Evolutionary conservation across 2,888 invertebrate species (phyloP), one percentile per base, ranked within the genome.

Genomic region (Heliconius aoede): DNA sequence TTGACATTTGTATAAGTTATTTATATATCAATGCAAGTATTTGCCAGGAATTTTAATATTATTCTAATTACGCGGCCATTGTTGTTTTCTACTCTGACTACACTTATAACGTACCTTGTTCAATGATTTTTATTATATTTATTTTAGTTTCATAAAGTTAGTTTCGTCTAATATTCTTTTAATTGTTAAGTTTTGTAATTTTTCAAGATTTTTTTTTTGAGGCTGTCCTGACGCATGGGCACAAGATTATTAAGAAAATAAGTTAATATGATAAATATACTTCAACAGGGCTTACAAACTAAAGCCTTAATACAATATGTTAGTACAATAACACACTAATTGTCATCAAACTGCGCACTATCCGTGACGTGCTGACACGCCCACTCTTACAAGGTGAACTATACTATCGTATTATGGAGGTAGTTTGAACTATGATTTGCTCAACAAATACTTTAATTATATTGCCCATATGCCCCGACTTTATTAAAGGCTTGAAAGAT

Each of bases 341-440:
- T 77, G 55, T 36, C 77, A 73, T 69, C 76, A 76, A 80, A 79
- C 79, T 82, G 81, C 81, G 82, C 81, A 81, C 76, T 80, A 80
- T 79, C 81, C 69, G 72, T 82, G 82, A 79, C 80, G 80, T 51
- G 36, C 28, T 60, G 83, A 80, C 80, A 80, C 80, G 78, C 80
- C 80, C 79, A 78, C 78, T 67, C 68, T 73, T 36, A 64, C 78
- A 79, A 73, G 74, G 79, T 78, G 76, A 80, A 26, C n/a, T 13
- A n/a, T 55, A 73, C 46, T 46, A 24, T 51, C 24, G 18, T 32
- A 58, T 58, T n/a, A 58, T 24, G 11, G 11, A 24, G 4, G 4
- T 58, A 60, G 26, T 15, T n/a, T 55, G 46, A 55, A 3, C 9
- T 62, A 30, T 30, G 62, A 21, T 61, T 61, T 30, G 30, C 62